Base-by-base conservation (phyloP, 2,113 vertebrate species). In the Synchiropus splendidus region DNA sequence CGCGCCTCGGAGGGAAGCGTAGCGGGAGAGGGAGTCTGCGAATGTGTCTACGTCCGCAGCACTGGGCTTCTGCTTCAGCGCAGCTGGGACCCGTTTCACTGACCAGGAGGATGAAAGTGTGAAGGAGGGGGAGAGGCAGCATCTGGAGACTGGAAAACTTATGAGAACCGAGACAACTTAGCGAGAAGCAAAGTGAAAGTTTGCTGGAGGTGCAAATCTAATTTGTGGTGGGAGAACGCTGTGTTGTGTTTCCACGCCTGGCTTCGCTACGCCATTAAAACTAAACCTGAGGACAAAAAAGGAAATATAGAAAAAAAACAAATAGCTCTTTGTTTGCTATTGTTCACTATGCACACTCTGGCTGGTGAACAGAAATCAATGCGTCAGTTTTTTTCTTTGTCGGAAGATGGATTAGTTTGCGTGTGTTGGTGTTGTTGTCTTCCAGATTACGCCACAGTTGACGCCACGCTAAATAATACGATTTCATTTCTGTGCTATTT, bases 11-110 rank as follows among this genome's bases (percentile, higher is more conserved):
- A 64, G 73, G 72, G 64, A 50, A 60, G 55, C 46, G 51, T 65
- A 51, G 58, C 58, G 66, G 67, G 73, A 66, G 70, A 50, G 61
- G 65, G 64, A 75, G 72, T 73, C 52, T 74, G 52, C 70, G 75
- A 77, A 82, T 80, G 67, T 83, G 81, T 81, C 65, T 77, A 78
- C 76, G 71, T 82, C 72, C 68, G 79, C 79, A 83, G 62, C 68
- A 75, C 58, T 60, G 66, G 58, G 48, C 79, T 72, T 80, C 59
- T 74, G 72, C 80, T 80, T 78, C 78, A 82, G 73, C 78, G 68
- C 74, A 78, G 70, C 72, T 78, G 81, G 81, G 84, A 79, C 70
- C 16, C 21, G 67, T 72, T 76, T 62, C 68, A 68, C 77, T 76
- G 75, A 78, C 79, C 74, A 77, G 72, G 51, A 67, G 57, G 66